A percentile compares a stretch with the other conserved stretches of the same genome.
Evolutionary conservation across 2,113 vertebrate genomes (phyloP).

Genomic region (Urocitellus parryii): DNA sequence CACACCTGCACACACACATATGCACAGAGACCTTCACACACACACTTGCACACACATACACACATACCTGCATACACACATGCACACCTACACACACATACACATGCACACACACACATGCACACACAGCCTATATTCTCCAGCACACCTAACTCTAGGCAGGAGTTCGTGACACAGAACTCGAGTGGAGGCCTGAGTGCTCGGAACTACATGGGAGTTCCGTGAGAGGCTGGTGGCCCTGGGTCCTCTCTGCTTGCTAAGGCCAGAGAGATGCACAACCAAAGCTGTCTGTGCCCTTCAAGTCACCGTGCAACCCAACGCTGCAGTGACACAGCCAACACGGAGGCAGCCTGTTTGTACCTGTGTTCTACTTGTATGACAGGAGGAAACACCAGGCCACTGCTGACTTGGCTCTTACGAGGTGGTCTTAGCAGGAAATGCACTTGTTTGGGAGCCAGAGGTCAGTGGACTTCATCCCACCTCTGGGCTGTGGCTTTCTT

Average conservation of each 20-base stretch:
- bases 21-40: too few species aligned
- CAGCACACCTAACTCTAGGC: not conserved
- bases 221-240: not conserved
- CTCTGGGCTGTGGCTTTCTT: not conserved
- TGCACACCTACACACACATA: too few species aligned
- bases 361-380: too few species aligned
- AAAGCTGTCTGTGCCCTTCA: not conserved
- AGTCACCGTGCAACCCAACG: too few species aligned
- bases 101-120: too few species aligned
- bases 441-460: not conserved
- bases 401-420: rapidly evolving
- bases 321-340: not conserved
- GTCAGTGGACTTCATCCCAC: not conserved
- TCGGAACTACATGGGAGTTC: rapidly evolving
- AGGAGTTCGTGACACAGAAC: not conserved
- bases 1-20: too few species aligned
- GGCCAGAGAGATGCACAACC: too few species aligned
- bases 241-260: not conserved
- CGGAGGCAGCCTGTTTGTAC: too few species aligned
- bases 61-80: too few species aligned
- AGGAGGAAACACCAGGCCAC: too few species aligned
- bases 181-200: rapidly evolving
- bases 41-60: not conserved
- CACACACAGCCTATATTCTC: not conserved
- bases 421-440: not conserved